Percentiles rank a stretch among this genome's conserved stretches.
Evolutionary conservation across 1,140 invertebrate species (phyloP).

Genomic region (Piezodorus guildinii): DNA sequence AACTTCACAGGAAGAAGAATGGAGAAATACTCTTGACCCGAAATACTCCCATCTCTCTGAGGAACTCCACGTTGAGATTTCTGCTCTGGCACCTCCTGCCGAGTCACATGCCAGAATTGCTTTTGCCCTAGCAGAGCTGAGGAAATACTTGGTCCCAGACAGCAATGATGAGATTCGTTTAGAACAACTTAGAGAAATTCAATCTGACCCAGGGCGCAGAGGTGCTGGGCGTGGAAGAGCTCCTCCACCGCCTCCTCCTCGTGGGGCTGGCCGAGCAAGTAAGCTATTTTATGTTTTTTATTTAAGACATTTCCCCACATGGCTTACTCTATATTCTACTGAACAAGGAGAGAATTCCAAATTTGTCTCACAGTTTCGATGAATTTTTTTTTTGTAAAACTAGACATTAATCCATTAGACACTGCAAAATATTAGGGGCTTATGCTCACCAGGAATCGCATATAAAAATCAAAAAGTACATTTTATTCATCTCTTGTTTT

Average conservation of each 20-base stretch:
- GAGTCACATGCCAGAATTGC: constrained; percentile 86
- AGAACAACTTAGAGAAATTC: constrained; percentile 60
- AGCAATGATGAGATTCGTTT: constrained; percentile 69
- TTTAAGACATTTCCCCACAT: too few relatives aligned
- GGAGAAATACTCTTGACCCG: constrained; percentile 71
- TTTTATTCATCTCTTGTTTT: too few relatives aligned
- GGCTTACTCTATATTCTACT: too few relatives aligned
- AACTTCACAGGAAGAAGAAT: constrained; percentile 66
- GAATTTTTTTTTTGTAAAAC: too few relatives aligned
- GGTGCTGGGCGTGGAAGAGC: constrained; percentile 29
- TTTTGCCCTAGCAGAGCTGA: constrained; percentile 68
- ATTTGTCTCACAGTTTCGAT: too few relatives aligned
- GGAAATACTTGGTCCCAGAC: constrained; percentile 45
- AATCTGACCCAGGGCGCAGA: neutral
- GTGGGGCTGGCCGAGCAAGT: constrained; percentile 7
- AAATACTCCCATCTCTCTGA: constrained; percentile 87
- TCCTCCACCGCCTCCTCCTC: constrained; percentile 3
- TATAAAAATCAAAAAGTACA: too few relatives aligned
- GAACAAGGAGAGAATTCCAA: too few relatives aligned
- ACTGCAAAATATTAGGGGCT: too few relatives aligned
- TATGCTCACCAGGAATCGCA: too few relatives aligned
- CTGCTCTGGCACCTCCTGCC: constrained; percentile 74
- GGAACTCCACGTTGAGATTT: constrained; percentile 87
- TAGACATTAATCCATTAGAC: too few relatives aligned
- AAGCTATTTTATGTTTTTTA: neutral